These are phyloP conservation scores for Trachelus tabidus DNA, from an alignment of 2,888 invertebrate genomes.

Conservation along the genomic window DNA sequence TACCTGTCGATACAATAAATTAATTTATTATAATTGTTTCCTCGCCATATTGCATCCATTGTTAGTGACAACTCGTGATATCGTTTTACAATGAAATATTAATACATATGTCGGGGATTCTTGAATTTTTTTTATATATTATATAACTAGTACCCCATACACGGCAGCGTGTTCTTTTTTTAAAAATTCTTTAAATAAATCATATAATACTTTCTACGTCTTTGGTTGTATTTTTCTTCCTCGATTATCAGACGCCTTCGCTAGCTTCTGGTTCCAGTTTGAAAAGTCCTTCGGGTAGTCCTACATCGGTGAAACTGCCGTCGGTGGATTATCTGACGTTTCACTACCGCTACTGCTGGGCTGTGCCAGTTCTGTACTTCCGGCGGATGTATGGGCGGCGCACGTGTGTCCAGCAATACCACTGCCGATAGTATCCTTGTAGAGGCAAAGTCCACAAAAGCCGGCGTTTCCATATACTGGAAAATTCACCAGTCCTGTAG, in stretches of 20 bases:
- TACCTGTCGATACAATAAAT: neutral
- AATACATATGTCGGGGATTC: neutral
- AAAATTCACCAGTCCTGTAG: constrained; percentile 52
- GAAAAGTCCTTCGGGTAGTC: neutral
- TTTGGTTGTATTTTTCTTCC: constrained; percentile 3
- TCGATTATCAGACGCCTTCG: neutral
- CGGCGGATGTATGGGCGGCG: neutral
- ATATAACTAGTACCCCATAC: neutral
- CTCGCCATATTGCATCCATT: neutral
- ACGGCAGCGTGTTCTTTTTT: neutral
- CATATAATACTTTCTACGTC: neutral
- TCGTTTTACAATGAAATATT: neutral
- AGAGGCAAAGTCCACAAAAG: constrained; percentile 53
- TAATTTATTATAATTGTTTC: neutral
- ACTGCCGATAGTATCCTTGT: constrained; percentile 45
- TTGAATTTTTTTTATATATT: neutral
- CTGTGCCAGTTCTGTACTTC: neutral
- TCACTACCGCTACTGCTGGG: constrained; percentile 46
- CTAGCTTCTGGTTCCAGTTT: neutral
- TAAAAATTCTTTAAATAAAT: neutral
- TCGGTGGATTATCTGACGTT: constrained; percentile 44
- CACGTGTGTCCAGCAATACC: constrained; percentile 39
- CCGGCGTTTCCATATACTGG: constrained; percentile 46
- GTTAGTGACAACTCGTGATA: neutral
- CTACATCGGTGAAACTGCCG: constrained; percentile 37